Conservation (phyloP, 2,888 invertebrate species). For the Camptogramma bilineatum region DNA sequence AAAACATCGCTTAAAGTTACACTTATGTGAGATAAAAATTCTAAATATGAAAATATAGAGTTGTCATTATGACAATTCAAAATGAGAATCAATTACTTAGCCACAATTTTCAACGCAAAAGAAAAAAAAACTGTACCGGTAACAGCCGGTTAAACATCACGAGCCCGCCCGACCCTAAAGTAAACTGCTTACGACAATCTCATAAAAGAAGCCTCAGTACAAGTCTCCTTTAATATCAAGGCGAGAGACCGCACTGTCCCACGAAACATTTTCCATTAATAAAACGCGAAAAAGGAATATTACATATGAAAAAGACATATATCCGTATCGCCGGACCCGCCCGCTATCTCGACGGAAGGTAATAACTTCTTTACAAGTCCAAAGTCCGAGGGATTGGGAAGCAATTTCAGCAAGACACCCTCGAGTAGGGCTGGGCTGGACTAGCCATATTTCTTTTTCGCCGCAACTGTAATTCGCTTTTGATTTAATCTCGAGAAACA, state of each 20-base stretch:
- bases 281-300: slow-evolving; percentile 86
- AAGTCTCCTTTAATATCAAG: slow-evolving; percentile 80
- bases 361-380: slow-evolving; percentile 87
- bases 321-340: slow-evolving; percentile 85
- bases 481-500: slow-evolving; percentile 86
- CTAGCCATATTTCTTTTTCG: slow-evolving; percentile 85
- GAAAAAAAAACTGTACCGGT: neutral
- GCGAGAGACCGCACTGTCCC: slow-evolving; percentile 80
- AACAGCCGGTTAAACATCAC: slow-evolving; percentile 8
- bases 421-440: slow-evolving; percentile 79
- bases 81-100: neutral
- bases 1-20: too few species aligned
- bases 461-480: slow-evolving; percentile 85
- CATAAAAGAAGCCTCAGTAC: slow-evolving; percentile 77
- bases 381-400: slow-evolving; percentile 87
- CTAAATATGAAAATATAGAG: too few species aligned
- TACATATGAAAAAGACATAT: slow-evolving; percentile 86
- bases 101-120: neutral
- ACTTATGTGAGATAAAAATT: too few species aligned
- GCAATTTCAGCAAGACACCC: slow-evolving; percentile 86
- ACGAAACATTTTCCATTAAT: slow-evolving; percentile 86
- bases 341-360: slow-evolving; percentile 86
- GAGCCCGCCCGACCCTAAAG: slow-evolving; percentile 55
- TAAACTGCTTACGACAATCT: slow-evolving; percentile 76
- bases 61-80: neutral